phyloP scores from a whole-genome alignment of 92 coral and sea anemone genomes.

The Micromussa lordhowensis region DNA sequence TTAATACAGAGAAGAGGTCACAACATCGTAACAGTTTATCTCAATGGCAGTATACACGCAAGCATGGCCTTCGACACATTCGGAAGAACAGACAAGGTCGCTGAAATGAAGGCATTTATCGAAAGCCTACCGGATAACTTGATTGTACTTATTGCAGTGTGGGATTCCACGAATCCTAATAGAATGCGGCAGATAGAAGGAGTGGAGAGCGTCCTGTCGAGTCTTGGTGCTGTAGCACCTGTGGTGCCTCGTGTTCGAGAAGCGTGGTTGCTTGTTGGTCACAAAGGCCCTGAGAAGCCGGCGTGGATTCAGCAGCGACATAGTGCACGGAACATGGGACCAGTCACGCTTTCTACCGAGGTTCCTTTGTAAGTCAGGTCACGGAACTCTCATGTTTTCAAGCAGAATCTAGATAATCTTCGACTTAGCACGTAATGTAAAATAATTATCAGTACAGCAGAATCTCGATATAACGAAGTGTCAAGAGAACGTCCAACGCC shows the following conservation, averaged over 20 bases:
- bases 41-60: slow-evolving; percentile 18
- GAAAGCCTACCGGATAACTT: not conserved
- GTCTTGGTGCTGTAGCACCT: slow-evolving; percentile 7
- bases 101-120: not conserved
- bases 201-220: not conserved
- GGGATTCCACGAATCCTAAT: not conserved
- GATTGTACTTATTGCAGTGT: not conserved
- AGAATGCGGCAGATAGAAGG: not conserved
- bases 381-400: too few relatives aligned
- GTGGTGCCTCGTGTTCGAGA: not conserved
- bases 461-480: too few relatives aligned
- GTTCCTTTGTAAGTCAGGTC: not conserved
- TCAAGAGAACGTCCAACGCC: too few relatives aligned
- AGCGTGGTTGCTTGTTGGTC: slow-evolving; percentile 15
- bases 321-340: not conserved
- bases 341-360: not conserved
- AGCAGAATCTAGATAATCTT: not conserved
- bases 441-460: too few relatives aligned
- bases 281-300: slow-evolving; percentile 13
- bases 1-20: not conserved
- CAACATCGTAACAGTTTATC: slow-evolving; percentile 15
- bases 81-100: not conserved
- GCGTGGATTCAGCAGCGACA: slow-evolving; percentile 23
- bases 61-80: not conserved
- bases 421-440: not conserved